Conservation (phyloP, 2,113 vertebrate genomes). For the Pelobates fuscus region DNA sequence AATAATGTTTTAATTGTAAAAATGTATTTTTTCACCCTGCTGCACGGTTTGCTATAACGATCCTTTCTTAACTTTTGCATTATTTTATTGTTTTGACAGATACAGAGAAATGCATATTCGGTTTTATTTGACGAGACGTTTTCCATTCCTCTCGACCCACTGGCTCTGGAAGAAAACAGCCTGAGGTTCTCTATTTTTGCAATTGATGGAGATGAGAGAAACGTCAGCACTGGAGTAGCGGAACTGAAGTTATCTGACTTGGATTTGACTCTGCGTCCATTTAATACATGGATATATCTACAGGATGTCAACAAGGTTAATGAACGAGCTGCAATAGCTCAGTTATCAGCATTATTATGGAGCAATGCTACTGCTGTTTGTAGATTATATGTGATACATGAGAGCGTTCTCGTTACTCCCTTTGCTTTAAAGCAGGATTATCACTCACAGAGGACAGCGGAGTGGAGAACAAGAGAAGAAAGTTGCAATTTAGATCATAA, state of each 20-base stretch:
- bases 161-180: conserved; percentile 82
- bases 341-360: too few species aligned
- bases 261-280: conserved; percentile 83
- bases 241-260: conserved; percentile 91
- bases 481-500: too few species aligned
- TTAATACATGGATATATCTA: conserved; percentile 93
- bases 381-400: too few species aligned
- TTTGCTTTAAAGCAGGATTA: background rate
- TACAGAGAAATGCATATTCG: conserved; percentile 83
- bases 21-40: too few species aligned
- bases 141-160: conserved; percentile 79
- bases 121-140: conserved; percentile 91
- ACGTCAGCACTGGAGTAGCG: conserved; percentile 82
- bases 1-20: too few species aligned
- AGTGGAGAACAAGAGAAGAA: too few species aligned
- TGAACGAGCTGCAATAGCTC: background rate
- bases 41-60: too few species aligned
- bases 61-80: background rate
- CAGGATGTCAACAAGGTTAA: conserved; percentile 91
- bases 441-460: too few species aligned
- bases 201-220: conserved; percentile 83
- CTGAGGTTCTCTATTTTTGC: conserved; percentile 88
- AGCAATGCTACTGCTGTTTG: too few species aligned
- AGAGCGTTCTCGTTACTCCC: too few species aligned
- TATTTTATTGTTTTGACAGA: conserved; percentile 63